A percentile compares a stretch with the other conserved stretches of the same genome.
Evolutionary conservation across 2,888 invertebrate genomes (phyloP).

Genomic region (Cephus pulcher): DNA sequence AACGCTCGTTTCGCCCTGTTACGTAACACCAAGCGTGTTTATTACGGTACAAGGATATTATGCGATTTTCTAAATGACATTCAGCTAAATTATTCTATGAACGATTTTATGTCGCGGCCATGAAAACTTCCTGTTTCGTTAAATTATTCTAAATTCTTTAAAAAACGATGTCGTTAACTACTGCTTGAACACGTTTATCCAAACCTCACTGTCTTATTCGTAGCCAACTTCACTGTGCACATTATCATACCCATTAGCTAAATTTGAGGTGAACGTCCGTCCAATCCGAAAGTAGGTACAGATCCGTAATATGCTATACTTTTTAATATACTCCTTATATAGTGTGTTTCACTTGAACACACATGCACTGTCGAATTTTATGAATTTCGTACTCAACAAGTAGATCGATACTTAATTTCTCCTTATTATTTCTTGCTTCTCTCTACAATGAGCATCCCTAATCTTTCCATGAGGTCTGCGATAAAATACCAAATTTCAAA

Average conservation of each 20-base stretch:
- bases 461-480: too few relatives aligned
- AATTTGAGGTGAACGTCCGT: not conserved
- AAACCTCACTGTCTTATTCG: not conserved
- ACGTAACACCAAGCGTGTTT: not conserved
- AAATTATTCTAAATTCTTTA: not conserved
- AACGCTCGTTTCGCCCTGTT: not conserved
- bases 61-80: not conserved
- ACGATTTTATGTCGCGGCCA: not conserved
- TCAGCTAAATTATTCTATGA: not conserved
- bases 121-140: not conserved
- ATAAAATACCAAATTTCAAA: too few relatives aligned
- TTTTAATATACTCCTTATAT: too few relatives aligned
- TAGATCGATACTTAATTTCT: too few relatives aligned
- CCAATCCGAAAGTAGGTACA: not conserved
- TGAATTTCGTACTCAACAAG: not conserved
- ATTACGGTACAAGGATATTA: not conserved
- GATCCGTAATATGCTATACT: not conserved
- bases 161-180: not conserved
- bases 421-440: too few relatives aligned
- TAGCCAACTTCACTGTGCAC: too few relatives aligned
- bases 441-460: too few relatives aligned
- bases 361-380: not conserved
- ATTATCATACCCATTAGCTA: not conserved
- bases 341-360: not conserved
- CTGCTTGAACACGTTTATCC: not conserved